Base-by-base conservation (phyloP, 1,140 invertebrate species). In the Heliconius hewitsoni region DNA sequence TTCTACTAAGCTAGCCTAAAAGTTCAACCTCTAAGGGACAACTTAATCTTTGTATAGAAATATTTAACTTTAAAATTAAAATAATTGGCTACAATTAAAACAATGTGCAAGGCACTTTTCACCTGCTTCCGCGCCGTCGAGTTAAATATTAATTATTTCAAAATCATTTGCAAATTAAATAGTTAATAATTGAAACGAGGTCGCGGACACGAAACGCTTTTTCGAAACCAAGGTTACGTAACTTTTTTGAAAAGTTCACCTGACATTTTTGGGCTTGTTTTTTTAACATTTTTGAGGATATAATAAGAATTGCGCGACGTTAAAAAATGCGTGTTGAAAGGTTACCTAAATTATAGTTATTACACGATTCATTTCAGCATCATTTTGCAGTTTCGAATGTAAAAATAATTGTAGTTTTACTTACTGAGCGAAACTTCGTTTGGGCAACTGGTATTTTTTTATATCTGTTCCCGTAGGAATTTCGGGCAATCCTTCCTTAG, bases 211-310 rank as follows among this genome's bases (percentile, higher is more conserved):
- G 50, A 52, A 19, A 52, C 8, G 30, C 13, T 27, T 70, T 46
- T 76, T 76, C 74, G 60, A 76, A 76, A 71, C 27, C 74, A 55
- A 70, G 60, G 27, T 76, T 50, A 50, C 27, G 39, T 76, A 70
- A 71, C 39, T 50, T 76, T 74, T 76, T 71, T 23, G 39, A 76
- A 76, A 76, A 76, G 60, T 76, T 19, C n/a, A 57, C 42, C 57
- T 76, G 74, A 76, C 74, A 76, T 70, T 76, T 71, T 70, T 34
- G 55, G 60, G 8, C n/a, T 57, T 57, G 55, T 23, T 66, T 27
- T 30, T 66, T 75, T 75, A 42, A 75, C n/a, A 3, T 66, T 75
- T 74, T 75, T 75, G 60, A 66, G 60, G 60, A 66, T 66, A 66
- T 66, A 8, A 27, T 13, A 27, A 66, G 23, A 42, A 50, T 50